Evolutionary conservation across 2,797 vertebrate genomes (phyloP), one percentile per base, ranked within the genome.

Genomic region (Rachycentron canadum): DNA sequence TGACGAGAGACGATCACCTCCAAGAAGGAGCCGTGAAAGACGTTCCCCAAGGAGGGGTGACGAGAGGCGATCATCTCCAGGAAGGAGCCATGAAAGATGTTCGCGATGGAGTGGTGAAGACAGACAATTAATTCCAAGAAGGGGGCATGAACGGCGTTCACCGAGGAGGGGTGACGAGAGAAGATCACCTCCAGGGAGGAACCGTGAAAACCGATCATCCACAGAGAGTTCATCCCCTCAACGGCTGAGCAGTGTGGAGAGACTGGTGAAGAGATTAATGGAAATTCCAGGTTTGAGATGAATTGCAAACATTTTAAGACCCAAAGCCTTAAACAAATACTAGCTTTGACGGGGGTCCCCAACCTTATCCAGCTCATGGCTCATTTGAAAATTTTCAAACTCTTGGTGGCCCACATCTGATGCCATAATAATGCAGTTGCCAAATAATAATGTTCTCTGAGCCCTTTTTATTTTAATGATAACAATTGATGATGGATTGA

Each of bases 221-320:
- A 52, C 55, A 1, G 36, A 50, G 19, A 56, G 28, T 34, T 38
- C 59, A 0, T n/a, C 49, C 0, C 21, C 69, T 49, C 68, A 72
- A 23, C 47, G 19, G 36, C 40, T 50, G 0, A 89, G 64, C 63
- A 89, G 71, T 36, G 79, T 90, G 26, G 91, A 94, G 58, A 86
- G 50, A n/a, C 73, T 95, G 30, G 92, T 92, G 0, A 95, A 92
- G 84, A 94, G 88, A 57, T 78, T 95, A 4, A 84, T 95, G 57
- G 76, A 94, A 78, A 87, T 89, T 23, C 84, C 95, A 90, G 93
- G 95, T 95, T 69, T 58, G 87, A 69, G 7, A 66, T 32, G 32
- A 61, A 5, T 19, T 55, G 26, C 16, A 30, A 41, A 14, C 16
- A 16, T 16, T 4, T 14, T 17, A 41, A 17, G 13, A 41, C 40